phyloP scores from a whole-genome alignment of 1,140 invertebrate genomes.

The Halictus rubicundus region DNA sequence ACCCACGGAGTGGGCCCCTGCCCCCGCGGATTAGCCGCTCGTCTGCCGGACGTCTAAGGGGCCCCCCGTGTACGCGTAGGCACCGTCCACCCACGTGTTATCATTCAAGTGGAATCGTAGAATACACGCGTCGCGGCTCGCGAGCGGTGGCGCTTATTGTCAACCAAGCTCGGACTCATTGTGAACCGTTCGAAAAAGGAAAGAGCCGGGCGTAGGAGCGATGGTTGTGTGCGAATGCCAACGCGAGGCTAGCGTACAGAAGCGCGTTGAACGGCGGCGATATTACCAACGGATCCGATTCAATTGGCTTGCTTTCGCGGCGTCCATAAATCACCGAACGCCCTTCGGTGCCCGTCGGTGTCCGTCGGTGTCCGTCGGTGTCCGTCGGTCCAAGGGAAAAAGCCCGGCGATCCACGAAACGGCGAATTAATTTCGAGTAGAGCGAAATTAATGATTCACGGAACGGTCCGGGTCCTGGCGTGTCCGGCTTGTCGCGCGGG shows the following conservation, averaged over 20 bases:
- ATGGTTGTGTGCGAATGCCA: neutral
- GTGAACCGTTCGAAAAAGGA: conserved; percentile 24
- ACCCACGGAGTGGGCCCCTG: conserved; percentile 30
- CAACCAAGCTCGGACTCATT: conserved; percentile 10
- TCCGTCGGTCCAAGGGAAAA: neutral
- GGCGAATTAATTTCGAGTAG: conserved; percentile 7
- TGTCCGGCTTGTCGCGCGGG: neutral
- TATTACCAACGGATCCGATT: conserved; percentile 2
- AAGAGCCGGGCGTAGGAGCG: conserved; percentile 17
- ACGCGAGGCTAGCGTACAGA: neutral
- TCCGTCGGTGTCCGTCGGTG: too few relatives aligned
- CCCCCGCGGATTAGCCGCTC: conserved; percentile 31
- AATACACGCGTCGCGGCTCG: neutral
- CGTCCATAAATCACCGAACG: conserved; percentile 24
- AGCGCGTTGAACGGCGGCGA: neutral
- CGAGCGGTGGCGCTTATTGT: conserved; percentile 55
- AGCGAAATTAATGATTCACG: conserved; percentile 35
- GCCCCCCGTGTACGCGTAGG: conserved; percentile 28
- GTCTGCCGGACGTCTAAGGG: conserved; percentile 47
- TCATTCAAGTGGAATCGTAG: conserved; percentile 43
- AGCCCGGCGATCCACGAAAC: conserved; percentile 1
- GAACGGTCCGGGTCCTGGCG: neutral
- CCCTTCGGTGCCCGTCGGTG: too few relatives aligned
- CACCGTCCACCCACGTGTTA: conserved; percentile 52
- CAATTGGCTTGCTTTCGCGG: conserved; percentile 1